Evolutionary conservation across 2,888 invertebrate species (phyloP), one percentile per base, ranked within the genome.

Genomic region (Anorthoa munda): DNA sequence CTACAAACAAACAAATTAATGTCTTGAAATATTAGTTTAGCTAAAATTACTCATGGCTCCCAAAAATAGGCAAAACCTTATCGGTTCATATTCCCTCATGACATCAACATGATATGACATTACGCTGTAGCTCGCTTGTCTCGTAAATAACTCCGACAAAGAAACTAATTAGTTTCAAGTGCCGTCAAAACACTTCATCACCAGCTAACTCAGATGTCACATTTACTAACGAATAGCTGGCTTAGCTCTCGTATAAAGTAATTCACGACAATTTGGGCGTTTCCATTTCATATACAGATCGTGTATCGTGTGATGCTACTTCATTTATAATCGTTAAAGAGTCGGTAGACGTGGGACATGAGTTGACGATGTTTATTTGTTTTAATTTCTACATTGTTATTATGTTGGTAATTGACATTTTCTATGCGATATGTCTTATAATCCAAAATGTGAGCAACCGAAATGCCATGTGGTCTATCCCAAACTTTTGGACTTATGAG

Each of bases 161-260:
- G 82, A 81, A 82, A 83, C 83, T 86, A 87, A 88, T 89, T 87
- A 89, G 84, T 82, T 87, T 86, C 67, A 81, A 86, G 80, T 75
- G 80, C 72, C 75, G 71, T 83, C 87, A 82, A 82, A 85, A 83
- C 83, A 89, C 85, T 88, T 83, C 81, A 83, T 89, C 82, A 80
- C 70, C 72, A 55, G 76, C 79, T 75, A 81, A 82, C 72, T 73
- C 67, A 67, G 75, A 72, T 60, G 83, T 84, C 83, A 80, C 65
- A 81, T 74, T 81, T 79, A 80, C 79, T 80, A 80, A 88, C 75
- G 82, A 88, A 81, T 79, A 75, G 68, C 66, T 66, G 59, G 79
- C 75, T 82, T 72, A 75, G 64, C 79, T 85, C 73, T 66, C 75
- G 66, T 64, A 63, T 84, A 68, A 81, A 73, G 70, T 81, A 80